These are phyloP conservation scores for Periophthalmus modestus DNA, from an alignment of 2,113 vertebrate genomes.

Conservation along the genomic window DNA sequence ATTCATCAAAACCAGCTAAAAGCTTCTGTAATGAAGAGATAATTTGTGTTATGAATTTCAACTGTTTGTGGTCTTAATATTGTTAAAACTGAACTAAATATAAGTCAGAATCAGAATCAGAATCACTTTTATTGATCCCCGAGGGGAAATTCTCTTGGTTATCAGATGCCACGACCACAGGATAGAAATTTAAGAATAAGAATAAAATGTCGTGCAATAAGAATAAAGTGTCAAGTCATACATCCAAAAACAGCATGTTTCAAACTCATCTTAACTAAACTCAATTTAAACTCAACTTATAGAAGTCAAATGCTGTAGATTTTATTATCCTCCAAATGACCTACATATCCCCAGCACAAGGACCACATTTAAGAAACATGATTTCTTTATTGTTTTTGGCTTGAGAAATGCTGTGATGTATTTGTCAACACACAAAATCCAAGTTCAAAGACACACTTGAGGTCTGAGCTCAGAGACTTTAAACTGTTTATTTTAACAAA, in stretches of 20 bases:
- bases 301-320: constrained; percentile 10
- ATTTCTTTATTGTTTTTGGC: constrained; percentile 12
- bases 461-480: background rate
- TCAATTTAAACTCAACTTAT: background rate
- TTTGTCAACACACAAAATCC: constrained; percentile 2
- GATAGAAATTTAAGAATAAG: too few relatives aligned
- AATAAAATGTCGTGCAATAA: too few relatives aligned
- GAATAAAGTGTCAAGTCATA: too few relatives aligned
- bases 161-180: too few relatives aligned
- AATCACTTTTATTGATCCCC: too few relatives aligned
- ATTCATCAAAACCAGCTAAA: too few relatives aligned
- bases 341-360: background rate
- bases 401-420: constrained; percentile 7
- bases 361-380: constrained; percentile 16
- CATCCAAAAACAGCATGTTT: background rate
- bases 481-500: background rate
- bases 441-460: constrained; percentile 10
- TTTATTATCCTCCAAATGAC: constrained; percentile 13
- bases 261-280: background rate
- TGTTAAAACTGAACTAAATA: too few relatives aligned
- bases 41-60: too few relatives aligned
- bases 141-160: too few relatives aligned
- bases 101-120: too few relatives aligned
- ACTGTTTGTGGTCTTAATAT: too few relatives aligned
- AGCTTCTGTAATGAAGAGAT: too few relatives aligned